Base-by-base conservation (phyloP, 2,113 vertebrate genomes). In the Spilogale gracilis region DNA sequence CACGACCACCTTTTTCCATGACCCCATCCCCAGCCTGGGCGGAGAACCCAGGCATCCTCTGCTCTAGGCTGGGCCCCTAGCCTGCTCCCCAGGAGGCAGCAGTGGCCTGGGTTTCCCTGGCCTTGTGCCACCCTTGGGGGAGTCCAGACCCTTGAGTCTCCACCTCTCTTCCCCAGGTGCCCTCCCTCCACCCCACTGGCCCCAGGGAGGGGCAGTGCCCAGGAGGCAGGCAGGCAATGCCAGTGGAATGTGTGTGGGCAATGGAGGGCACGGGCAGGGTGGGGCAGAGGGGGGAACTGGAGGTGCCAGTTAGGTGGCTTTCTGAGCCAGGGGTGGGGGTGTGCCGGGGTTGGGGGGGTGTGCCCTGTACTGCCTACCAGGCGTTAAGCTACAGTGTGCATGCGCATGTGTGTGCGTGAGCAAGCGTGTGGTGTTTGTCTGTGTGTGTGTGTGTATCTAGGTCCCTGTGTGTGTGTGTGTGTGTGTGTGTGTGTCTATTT, bases 1-100 rank as follows among this genome's bases (percentile, higher is more conserved):
- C 98, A 98, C 97, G 98, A 98, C 98, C 98, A 98, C 98, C 98
- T 98, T 98, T 98, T 98, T 98, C 98, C 98, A 98, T 98, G 98
- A 98, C 98, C 98, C 98, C 95, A 98, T 97, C 95, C 92, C 90
- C 95, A 98, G 97, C 50, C 95, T 94, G 93, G 97, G 97, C 54
- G 69, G 97, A 94, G 98, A 95, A 97, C 96, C 96, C 96, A 93
- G 97, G 98, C 97, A 93, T 97, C 97, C 97, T 97, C 52, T 52
- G 50, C 97, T 96, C 85, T 67, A 81, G 92, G 92, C 90, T 90
- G 92, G 88, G 91, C 88, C 92, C 96, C 96, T 85, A 83, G 96
- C 92, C 95, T 74, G 58, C 92, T 97, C 92, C 81, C 88, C 92
- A 73, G 95, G 95, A 98, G 97, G 90, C 93, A 96, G 81, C 14